Evolutionary conservation across 2,113 vertebrate species (phyloP), one percentile per base, ranked within the genome.

Genomic region (Phrynocephalus versicolor): DNA sequence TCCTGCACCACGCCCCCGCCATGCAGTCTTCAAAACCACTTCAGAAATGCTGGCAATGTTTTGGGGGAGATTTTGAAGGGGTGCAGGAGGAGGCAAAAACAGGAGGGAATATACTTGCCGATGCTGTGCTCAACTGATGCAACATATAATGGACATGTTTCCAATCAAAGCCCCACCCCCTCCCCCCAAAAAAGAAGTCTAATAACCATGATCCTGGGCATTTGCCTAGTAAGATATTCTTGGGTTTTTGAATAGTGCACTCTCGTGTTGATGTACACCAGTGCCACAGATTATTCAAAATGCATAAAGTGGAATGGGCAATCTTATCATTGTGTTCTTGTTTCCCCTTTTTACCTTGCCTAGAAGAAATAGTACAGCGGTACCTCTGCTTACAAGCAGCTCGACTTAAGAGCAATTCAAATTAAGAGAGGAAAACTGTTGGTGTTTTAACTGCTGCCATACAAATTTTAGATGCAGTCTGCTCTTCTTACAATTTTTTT

Each of bases 251-350:
- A 71, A 60, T 10, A 6, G 8, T 57, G 60, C 2, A 15, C 14
- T 60, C 67, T 39, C 30, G 12, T n/a, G 30, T 30, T 72, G 69
- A n/a, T 27, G 21, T 33, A 15, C 14, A 2, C 41, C 41, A 35
- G 16, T 15, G 45, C n/a, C 19, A 58, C 14, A 37, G 30, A 60
- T 37, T 15, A 71, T 71, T 21, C 30, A 82, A 33, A 82, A 70
- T 37, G 13, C 8, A 10, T 15, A 30, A 35, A 1, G 14, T 82
- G 23, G 30, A 21, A 62, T 19, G 23, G 21, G 60, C 60, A 62
- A 72, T 87, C 81, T 79, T 80, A 80, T 89, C 23, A 18, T 87
- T 79, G 21, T 83, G n/a, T 87, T 72, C 71, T 87, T 51, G 79
- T 57, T 79, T 84, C 82, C 87, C 88, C 81, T n/a, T n/a, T n/a